Evolutionary conservation across 2,797 vertebrate genomes (phyloP).

Genomic region (Margarornis squamiger): DNA sequence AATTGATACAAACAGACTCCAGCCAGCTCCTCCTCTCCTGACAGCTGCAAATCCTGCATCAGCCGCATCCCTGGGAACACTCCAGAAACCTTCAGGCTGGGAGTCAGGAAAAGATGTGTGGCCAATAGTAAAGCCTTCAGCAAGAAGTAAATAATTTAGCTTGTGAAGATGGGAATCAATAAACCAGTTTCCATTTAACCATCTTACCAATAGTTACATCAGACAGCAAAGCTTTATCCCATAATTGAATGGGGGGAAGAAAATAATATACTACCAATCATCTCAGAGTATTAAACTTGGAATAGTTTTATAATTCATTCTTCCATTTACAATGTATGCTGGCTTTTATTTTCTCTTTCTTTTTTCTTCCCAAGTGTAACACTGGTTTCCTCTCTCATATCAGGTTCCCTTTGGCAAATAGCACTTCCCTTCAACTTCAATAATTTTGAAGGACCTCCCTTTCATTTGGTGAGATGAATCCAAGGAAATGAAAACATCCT

Average conservation of each 20-base stretch:
- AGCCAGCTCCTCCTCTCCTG: neutral
- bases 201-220: neutral
- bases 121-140: neutral
- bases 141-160: neutral
- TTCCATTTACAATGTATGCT: neutral
- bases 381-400: neutral
- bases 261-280: neutral
- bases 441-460: neutral
- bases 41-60: neutral
- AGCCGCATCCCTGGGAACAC: neutral
- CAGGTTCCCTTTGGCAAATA: neutral
- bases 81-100: neutral
- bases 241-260: accelerated
- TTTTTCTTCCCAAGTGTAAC: neutral
- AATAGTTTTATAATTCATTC: neutral
- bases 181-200: neutral
- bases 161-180: neutral
- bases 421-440: neutral
- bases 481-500: neutral
- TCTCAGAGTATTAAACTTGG: neutral
- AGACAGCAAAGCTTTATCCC: neutral
- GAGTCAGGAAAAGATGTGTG: neutral
- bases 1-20: neutral
- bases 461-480: neutral
- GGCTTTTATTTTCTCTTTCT: neutral